Conservation (phyloP, 2,888 invertebrate species). For the Sialis fuliginosa region DNA sequence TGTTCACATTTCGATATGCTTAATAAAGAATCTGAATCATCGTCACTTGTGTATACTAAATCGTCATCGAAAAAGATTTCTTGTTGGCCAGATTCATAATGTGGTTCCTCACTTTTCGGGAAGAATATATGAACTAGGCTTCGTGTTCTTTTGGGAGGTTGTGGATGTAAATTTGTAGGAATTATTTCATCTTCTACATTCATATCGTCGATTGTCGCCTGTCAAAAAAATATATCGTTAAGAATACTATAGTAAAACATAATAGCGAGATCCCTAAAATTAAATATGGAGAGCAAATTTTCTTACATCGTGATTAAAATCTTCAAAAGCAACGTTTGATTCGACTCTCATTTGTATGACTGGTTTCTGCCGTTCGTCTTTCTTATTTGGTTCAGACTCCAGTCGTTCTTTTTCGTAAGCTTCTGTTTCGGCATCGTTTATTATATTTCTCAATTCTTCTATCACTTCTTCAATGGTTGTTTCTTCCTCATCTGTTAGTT, state of each 20-base stretch:
- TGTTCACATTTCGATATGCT: constrained; percentile 35
- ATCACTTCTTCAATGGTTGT: constrained; percentile 78
- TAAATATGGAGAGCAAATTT: no score
- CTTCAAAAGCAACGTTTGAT: constrained; percentile 23
- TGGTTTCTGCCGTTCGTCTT: constrained; percentile 16
- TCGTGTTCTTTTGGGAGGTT: constrained; percentile 59
- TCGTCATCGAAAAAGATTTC: constrained; percentile 36
- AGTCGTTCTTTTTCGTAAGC: constrained; percentile 30
- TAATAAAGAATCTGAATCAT: constrained; percentile 51
- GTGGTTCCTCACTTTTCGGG: constrained; percentile 32
- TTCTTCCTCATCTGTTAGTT: constrained; percentile 46
- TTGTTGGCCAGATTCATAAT: constrained; percentile 28
- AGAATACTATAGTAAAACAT: no score
- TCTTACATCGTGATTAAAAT: constrained; percentile 17
- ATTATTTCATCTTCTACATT: constrained; percentile 51
- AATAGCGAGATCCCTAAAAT: no score
- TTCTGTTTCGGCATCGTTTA: constrained; percentile 67
- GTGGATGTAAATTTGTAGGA: constrained; percentile 60
- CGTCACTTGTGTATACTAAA: constrained; percentile 39
- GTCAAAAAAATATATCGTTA: no score
- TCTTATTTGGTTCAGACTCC: constrained; percentile 14
- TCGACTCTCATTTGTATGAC: constrained; percentile 15
- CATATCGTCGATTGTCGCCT: constrained; percentile 21
- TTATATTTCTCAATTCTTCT: constrained; percentile 67
- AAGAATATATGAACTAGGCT: constrained; percentile 52